Conservation (phyloP, 2,888 invertebrate genomes). For the Cheilosia urbana region DNA sequence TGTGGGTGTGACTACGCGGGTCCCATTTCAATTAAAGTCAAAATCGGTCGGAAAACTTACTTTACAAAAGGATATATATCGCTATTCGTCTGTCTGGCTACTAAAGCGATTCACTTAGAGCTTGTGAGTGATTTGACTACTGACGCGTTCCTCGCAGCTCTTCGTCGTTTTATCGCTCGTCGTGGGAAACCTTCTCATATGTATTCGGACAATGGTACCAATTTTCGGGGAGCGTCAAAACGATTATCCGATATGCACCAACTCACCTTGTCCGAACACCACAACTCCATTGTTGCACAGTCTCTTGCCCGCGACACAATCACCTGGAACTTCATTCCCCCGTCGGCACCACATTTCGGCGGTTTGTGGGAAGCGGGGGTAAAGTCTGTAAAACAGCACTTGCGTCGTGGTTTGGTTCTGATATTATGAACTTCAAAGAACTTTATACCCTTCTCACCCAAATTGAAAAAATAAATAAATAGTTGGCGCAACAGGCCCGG, state of each 20-base stretch:
- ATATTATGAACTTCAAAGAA: constrained; percentile 17
- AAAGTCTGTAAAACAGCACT: constrained; percentile 36
- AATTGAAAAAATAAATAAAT: no score
- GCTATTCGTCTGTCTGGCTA: constrained; percentile 39
- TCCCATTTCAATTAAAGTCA: background rate
- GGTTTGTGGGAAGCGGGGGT: constrained; percentile 32
- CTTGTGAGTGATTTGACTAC: constrained; percentile 55
- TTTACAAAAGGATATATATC: constrained; percentile 46
- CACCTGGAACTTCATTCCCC: constrained; percentile 66
- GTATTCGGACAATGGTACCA: constrained; percentile 53
- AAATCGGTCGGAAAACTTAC: no score
- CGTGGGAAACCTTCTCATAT: constrained; percentile 52
- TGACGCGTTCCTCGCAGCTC: constrained; percentile 32
- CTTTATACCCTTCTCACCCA: no score
- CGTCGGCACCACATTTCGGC: constrained; percentile 50
- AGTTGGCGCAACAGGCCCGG: no score
- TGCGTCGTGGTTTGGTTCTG: constrained; percentile 12
- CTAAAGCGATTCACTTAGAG: constrained; percentile 52
- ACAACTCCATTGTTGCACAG: constrained; percentile 31
- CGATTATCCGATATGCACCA: constrained; percentile 37
- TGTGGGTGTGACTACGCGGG: constrained; percentile 38
- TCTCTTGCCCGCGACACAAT: constrained; percentile 47
- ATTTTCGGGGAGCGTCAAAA: constrained; percentile 46
- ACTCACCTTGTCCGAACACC: constrained; percentile 19
- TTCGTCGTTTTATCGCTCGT: constrained; percentile 54